phyloP scores from a whole-genome alignment of 2,113 vertebrate species.

The Esox niger region DNA sequence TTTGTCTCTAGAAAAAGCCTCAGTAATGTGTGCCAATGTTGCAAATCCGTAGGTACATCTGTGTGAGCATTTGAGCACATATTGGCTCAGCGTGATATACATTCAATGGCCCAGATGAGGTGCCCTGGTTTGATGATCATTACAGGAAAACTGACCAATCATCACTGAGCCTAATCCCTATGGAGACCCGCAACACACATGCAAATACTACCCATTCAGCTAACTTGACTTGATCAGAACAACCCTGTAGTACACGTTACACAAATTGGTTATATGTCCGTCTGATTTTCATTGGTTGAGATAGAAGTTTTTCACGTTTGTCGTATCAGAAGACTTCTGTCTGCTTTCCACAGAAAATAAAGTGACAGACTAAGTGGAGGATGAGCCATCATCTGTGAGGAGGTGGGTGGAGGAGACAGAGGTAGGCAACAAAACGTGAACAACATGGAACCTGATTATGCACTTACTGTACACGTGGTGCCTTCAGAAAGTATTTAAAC shows the following conservation, averaged over 20 bases:
- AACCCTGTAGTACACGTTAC: no score
- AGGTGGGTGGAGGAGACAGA: neutral
- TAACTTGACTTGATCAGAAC: no score
- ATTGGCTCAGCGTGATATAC: conserved; percentile 15
- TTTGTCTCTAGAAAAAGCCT: conserved; percentile 26
- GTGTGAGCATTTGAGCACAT: conserved; percentile 13
- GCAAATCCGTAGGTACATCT: conserved; percentile 29
- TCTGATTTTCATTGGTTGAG: no score
- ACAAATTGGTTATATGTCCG: no score
- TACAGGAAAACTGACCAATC: conserved; percentile 14
- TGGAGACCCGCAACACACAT: no score
- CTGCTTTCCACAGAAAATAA: neutral
- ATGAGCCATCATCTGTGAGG: neutral
- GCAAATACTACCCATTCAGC: no score
- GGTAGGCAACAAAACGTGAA: neutral
- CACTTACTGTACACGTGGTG: no score
- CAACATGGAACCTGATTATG: no score
- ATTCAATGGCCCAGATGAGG: neutral
- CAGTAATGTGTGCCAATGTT: conserved; percentile 25
- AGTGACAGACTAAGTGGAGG: neutral
- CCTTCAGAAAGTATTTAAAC: no score
- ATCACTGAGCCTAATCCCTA: neutral
- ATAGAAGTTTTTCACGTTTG: no score
- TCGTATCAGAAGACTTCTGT: neutral
- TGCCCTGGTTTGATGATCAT: neutral